Base-by-base conservation (phyloP, 2,797 vertebrate genomes). In the Intellagama lesueurii region DNA sequence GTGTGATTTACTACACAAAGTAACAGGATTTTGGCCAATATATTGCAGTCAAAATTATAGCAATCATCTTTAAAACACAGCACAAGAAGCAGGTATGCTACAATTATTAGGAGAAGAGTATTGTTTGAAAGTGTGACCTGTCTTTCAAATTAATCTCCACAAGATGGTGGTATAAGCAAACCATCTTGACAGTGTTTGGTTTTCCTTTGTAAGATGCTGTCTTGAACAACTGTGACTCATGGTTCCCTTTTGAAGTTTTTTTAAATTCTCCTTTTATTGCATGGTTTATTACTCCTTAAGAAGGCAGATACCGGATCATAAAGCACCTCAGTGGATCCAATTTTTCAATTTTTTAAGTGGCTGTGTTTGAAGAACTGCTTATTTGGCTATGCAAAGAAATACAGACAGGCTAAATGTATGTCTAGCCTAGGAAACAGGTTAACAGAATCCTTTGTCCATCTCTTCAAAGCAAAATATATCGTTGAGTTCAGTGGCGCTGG, bases 121-220 rank as follows among this genome's bases (percentile, higher is more conserved):
- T 40, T 40, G 40, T 40, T 40, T 40, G 40, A 40, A 40, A 40
- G 40, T 40, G 40, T 2, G 3, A 40, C 40, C 40, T 40, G 2
- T 12, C 91, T 73, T 91, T 91, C 69, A 30, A 73, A 32, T 5
- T 47, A 30, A 8, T 0, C 3, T 17, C 96, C 96, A 96, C 96
- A 56, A 94, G 96, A 93, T 96, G 96, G 96, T 92, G 93, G 93
- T 95, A 86, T 87, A 95, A 95, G 95, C 95, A 95, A 95, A 89
- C 85, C 0, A 87, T 66, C 0, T 26, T 5, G 0, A 2, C 49
- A 79, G 1, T n/a, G 92, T 88, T 56, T 81, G 76, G 12, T 30
- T 92, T 85, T 90, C 77, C 64, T 14, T 85, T 88, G 88, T n/a
- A 44, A 30, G 12, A 68, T 70, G 40, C 24, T 30, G 35, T 22